phyloP scores from a whole-genome alignment of 2,888 invertebrate species.

The Heterodera filipjevi region DNA sequence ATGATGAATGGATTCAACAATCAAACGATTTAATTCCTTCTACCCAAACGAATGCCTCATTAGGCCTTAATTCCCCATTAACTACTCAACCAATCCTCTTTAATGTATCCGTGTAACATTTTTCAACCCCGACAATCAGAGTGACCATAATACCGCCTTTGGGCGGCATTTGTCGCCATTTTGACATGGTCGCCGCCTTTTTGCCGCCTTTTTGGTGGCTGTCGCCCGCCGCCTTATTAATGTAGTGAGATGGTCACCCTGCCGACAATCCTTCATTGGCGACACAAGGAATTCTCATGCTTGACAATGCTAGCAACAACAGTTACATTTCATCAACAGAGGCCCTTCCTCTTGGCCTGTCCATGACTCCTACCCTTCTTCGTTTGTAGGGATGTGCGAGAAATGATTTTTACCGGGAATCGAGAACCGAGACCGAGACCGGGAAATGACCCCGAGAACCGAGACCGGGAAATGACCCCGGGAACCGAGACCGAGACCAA shows the following conservation, averaged over 20 bases:
- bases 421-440: too few relatives aligned
- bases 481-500: too few relatives aligned
- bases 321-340: neutral
- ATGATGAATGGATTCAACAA: slow-evolving; percentile 36
- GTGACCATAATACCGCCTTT: too few relatives aligned
- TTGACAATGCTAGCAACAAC: slow-evolving; percentile 1
- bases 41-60: neutral
- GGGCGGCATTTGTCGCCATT: too few relatives aligned
- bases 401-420: too few relatives aligned
- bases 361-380: neutral
- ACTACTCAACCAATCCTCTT: neutral
- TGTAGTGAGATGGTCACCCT: too few relatives aligned
- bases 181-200: too few relatives aligned
- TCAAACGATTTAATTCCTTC: neutral
- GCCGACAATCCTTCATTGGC: neutral
- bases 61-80: neutral
- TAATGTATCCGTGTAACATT: neutral
- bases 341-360: neutral
- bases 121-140: slow-evolving; percentile 2
- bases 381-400: too few relatives aligned
- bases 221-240: too few relatives aligned
- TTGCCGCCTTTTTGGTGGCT: too few relatives aligned
- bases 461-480: too few relatives aligned
- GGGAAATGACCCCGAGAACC: too few relatives aligned
- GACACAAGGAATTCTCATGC: neutral